Evolutionary conservation across 1,140 invertebrate genomes (phyloP), one percentile per base, ranked within the genome.

Genomic region (Planococcus citri): DNA sequence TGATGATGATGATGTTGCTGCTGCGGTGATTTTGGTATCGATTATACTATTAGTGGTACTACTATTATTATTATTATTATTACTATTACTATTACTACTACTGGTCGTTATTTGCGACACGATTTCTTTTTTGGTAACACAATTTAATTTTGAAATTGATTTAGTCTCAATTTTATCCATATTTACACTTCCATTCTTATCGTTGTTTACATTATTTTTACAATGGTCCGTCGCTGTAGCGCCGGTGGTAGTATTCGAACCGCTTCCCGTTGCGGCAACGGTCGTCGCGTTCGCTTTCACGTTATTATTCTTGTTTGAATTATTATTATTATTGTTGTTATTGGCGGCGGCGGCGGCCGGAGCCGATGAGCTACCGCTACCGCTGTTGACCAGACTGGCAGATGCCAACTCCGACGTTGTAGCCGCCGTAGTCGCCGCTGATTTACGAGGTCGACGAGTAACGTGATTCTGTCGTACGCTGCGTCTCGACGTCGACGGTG

Each of bases 71-170:
- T 17, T 51, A 51, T 51, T 51, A n/a, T 4, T n/a, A 17, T 4
- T n/a, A n/a, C 29, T 33, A 33, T 12, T n/a, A n/a, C n/a, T n/a
- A n/a, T n/a, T n/a, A n/a, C n/a, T n/a, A n/a, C 6, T 14, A 14
- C 14, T 37, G 33, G 33, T n/a, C 41, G 41, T n/a, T n/a, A n/a
- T 51, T n/a, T 6, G 41, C 41, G 41, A 51, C 41, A n/a, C 41
- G 41, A n/a, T 51, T 51, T 64, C 60, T 64, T 64, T 64, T 64
- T 64, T 64, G 60, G 60, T 64, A 64, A 64, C 60, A 64, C 25
- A 64, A 64, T 64, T 64, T 9, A 64, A 6, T 64, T 64, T 64
- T 2, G 60, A 64, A 3, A 27, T 64, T 9, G 60, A 64, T 64
- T 64, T 64, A 27, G 20, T 64, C 25, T 64, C 57, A 17, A 22